These are phyloP conservation scores for Choloepus hoffmanni DNA, from an alignment of 2,113 vertebrate species.

Conservation along the genomic window DNA sequence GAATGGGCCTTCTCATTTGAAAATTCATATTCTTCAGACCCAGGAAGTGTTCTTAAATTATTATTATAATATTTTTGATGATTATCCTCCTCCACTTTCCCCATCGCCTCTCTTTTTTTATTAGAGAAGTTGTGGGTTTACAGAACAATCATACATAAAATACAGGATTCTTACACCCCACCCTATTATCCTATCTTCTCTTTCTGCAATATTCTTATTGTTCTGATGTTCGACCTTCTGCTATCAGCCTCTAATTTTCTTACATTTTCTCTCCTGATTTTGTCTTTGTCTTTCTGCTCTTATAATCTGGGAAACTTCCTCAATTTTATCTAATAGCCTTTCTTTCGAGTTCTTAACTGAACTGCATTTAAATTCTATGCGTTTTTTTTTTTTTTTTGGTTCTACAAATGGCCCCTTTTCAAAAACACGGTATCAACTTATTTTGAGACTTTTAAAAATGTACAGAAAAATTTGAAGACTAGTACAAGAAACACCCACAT, in stretches of 20 bases:
- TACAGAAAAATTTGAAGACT: not conserved
- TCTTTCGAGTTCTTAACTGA: not conserved
- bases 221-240: not conserved
- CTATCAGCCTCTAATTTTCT: not conserved
- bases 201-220: constrained; percentile 8
- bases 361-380: not conserved
- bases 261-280: not conserved
- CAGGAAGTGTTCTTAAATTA: not conserved
- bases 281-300: not conserved
- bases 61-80: not conserved
- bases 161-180: too few relatives aligned
- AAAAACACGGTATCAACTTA: not conserved
- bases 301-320: not conserved
- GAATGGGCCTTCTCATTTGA: not conserved
- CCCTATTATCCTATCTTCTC: not conserved
- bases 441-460: not conserved
- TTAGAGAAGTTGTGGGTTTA: too few relatives aligned
- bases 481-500: not conserved
- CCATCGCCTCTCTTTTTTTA: not conserved
- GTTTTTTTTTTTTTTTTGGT: not conserved
- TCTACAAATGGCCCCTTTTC: not conserved
- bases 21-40: not conserved
- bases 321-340: not conserved
- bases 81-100: not conserved
- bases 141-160: too few relatives aligned